Base-by-base conservation (phyloP, 2,888 invertebrate species). In the Siphonodentalium dalli region DNA sequence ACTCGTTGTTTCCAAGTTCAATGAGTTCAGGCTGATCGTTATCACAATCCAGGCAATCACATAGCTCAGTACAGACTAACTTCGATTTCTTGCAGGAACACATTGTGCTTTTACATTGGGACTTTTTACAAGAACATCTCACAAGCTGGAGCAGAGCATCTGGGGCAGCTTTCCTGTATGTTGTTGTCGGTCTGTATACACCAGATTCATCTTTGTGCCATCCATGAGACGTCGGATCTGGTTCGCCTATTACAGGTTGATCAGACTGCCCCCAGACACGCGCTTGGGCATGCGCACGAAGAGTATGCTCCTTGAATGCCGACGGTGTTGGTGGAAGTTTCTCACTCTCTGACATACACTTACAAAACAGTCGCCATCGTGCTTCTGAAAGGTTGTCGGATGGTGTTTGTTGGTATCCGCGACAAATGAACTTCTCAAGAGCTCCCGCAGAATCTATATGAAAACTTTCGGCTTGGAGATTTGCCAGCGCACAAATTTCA, bases 141-240 rank as follows among this genome's bases (percentile, higher is more conserved):
- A 44, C 34, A 3, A 44, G 33, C 24, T 44, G 33, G 23, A 44
- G 8, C 15, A 44, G 24, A 13, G 44, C 44, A 44, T 24, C 7
- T 4, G 34, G 44, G 9, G 34, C 44, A 44, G 44, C 34, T 21
- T 21, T 33, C 11, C 33, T 24, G n/a, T 20, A 18, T 20, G 44
- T 44, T 15, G 24, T 44, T 11, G 20, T 13, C 4, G 23, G 44
- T 11, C 23, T 18, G 35, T 28, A 33, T 5, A 13, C 23, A 21
- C 31, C 43, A 15, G n/a, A 13, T 34, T 44, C 34, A n/a, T 44
- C 23, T 33, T 20, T 44, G n/a, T n/a, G n/a, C 44, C 44, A 44
- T 23, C 44, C 33, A 34, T 34, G 35, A 5, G 8, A 8, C 33
- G 33, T 21, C 8, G 33, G 34, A 21, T 33, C 21, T 44, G 34